phyloP scores from a whole-genome alignment of 2,113 vertebrate genomes.

The Sinocyclocheilus rhinocerous region DNA sequence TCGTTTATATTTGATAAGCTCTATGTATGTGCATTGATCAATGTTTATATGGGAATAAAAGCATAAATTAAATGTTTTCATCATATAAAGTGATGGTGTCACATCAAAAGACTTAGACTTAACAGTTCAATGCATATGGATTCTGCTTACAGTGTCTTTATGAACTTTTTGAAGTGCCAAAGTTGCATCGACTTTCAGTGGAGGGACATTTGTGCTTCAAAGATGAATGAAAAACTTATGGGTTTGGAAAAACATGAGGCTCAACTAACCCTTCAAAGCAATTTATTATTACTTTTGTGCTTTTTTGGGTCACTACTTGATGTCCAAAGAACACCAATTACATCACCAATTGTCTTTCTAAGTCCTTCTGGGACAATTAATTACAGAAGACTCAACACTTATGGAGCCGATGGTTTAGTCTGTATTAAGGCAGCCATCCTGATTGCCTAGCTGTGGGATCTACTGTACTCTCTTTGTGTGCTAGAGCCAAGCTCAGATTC shows the following conservation, averaged over 20 bases:
- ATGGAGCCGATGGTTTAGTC: background rate
- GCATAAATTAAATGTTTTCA: background rate
- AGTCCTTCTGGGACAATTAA: background rate
- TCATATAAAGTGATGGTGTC: background rate
- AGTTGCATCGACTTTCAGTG: background rate
- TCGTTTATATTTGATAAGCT: background rate
- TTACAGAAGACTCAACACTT: background rate
- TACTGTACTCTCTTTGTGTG: slow-evolving; percentile 24
- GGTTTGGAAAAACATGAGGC: background rate
- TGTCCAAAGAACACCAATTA: background rate
- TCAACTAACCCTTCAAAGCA: background rate
- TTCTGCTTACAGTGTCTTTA: background rate
- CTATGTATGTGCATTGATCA: background rate
- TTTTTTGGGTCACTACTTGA: background rate
- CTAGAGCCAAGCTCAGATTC: slow-evolving; percentile 27
- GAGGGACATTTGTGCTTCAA: background rate
- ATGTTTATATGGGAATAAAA: background rate
- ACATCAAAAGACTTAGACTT: background rate
- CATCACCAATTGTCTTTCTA: no score
- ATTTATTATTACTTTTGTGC: background rate
- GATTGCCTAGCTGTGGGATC: slow-evolving; percentile 13
- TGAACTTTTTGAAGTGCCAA: background rate
- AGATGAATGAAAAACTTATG: background rate
- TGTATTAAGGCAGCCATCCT: slow-evolving; percentile 2
- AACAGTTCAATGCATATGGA: background rate